Base-by-base conservation (phyloP, 2,113 vertebrate species). In the Brachyhypopomus occidentalis region DNA sequence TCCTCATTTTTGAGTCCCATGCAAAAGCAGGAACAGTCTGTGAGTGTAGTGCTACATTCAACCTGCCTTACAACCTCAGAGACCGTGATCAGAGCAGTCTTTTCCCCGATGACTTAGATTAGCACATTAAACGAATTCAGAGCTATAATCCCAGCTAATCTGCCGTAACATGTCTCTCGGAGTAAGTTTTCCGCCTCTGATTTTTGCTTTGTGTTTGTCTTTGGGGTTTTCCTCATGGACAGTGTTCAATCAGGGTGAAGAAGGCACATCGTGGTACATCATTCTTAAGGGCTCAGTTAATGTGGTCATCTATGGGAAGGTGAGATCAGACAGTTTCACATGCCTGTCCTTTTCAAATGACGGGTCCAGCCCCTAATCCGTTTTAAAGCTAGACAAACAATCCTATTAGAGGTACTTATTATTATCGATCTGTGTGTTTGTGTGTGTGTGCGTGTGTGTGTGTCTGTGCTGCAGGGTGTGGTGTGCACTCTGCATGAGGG, bases 241-340 rank as follows among this genome's bases (percentile, higher is more conserved):
- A 99, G 98, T 99, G 92, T 99, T 99, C 93, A 98, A 95, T 93
- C 98, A 99, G 88, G 98, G 98, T 67, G 98, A 99, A 93, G 98
- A 99, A 91, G 98, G 98, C 67, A 98, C 96, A 75, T 98, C 97
- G 38, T 99, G 98, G 98, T 99, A 99, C 92, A 98, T 99, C 90
- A 97, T 99, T 88, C 92, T 99, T 66, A 99, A 98, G 89, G 98
- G 97, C 90, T 98, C 98, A 0, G 97, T 99, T 87, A 98, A 99
- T 8, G 98, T 99, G 83, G 96, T 98, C 89, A 99, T 99, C 92
- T 98, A 99, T 87, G 98, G 97, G 85, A 99, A 99, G 95, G 98
- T 99, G 94, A 56, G 89, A 60, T 36, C 30, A 22, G 55, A 16
- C 19, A 63, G n/a, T 48, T 9, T 34, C 58, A 14, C 16, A 67